phyloP scores from a whole-genome alignment of 2,888 invertebrate species.

The Steinernema hermaphroditum region DNA sequence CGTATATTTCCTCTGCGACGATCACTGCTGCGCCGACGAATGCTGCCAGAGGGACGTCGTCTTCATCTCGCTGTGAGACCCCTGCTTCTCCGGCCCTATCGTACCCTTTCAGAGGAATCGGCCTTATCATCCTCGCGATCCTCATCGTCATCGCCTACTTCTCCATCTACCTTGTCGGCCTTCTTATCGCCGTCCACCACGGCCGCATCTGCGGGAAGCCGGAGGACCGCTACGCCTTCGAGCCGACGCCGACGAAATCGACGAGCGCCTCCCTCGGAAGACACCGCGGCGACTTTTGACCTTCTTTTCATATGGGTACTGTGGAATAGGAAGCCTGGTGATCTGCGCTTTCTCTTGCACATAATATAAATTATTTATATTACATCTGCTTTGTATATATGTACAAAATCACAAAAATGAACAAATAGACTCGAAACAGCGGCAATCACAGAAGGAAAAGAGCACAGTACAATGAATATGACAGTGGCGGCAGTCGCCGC shows the following conservation, averaged over 20 bases:
- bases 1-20: constrained; percentile 25
- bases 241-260: background rate
- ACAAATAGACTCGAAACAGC: too few species aligned
- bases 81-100: background rate
- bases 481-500: constrained; percentile 4
- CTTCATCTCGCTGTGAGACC: constrained; percentile 11
- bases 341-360: too few species aligned
- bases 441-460: constrained; percentile 28
- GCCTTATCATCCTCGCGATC: background rate
- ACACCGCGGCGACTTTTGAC: constrained; percentile 13
- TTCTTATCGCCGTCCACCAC: background rate
- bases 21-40: constrained; percentile 26
- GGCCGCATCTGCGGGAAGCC: constrained; percentile 7
- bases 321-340: too few species aligned
- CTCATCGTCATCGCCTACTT: constrained; percentile 11
- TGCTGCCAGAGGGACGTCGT: constrained; percentile 16
- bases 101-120: constrained; percentile 1
- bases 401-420: too few species aligned
- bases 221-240: background rate
- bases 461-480: background rate
- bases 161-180: constrained; percentile 9
- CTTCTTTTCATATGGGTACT: background rate
- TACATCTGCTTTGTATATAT: too few species aligned
- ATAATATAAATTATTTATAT: too few species aligned
- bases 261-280: background rate